These are phyloP conservation scores for Poicephalus meyeri DNA, from an alignment of 2,113 vertebrate genomes.

Conservation along the genomic window DNA sequence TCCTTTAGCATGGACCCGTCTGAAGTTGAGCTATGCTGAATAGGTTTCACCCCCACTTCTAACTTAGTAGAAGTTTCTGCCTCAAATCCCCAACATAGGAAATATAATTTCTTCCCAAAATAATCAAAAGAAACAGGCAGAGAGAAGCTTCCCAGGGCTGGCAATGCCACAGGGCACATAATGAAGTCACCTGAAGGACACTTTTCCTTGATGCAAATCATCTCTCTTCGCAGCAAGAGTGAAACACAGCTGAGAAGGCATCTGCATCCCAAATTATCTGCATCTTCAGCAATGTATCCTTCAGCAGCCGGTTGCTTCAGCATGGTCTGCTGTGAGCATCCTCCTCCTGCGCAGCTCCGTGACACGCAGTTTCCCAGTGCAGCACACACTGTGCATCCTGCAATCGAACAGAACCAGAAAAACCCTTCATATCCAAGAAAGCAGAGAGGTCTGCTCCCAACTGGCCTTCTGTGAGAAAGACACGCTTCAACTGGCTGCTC, in stretches of 20 bases:
- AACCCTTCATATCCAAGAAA: not conserved
- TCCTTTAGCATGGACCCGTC: not conserved
- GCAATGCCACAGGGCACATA: not conserved
- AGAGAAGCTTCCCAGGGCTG: not conserved
- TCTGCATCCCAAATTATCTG: not conserved
- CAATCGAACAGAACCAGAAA: not conserved
- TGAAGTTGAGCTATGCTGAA: not conserved
- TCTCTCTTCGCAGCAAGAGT: not conserved
- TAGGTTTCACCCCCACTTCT: not conserved
- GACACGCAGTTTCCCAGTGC: not conserved
- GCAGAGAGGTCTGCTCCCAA: not conserved
- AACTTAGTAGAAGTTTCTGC: not conserved
- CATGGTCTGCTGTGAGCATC: not conserved
- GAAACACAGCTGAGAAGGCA: not conserved
- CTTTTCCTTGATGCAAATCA: not conserved
- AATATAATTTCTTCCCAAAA: not conserved
- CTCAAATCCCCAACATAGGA: not conserved
- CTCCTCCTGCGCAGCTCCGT: not conserved
- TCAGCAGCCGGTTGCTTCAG: not conserved
- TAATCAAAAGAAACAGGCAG: not conserved
- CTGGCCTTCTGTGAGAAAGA: not conserved
- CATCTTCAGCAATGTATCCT: not conserved
- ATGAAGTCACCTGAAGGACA: not conserved
- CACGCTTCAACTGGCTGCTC: not conserved
- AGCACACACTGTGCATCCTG: not conserved